These are phyloP conservation scores for Charadrius vociferus DNA, from an alignment of 2,113 vertebrate species.

Conservation along the genomic window DNA sequence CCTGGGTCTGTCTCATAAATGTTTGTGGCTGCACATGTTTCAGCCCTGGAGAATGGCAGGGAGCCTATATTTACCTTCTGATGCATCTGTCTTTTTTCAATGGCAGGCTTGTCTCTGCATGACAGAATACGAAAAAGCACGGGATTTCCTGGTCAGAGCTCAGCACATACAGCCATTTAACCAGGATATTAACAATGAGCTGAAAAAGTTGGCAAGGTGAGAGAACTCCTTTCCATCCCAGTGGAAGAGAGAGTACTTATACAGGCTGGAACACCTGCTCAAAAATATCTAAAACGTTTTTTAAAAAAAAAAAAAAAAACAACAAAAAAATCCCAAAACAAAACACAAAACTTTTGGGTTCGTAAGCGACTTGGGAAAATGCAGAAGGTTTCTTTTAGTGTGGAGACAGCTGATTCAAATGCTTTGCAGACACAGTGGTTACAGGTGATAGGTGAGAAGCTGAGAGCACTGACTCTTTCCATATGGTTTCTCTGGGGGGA, in stretches of 20 bases:
- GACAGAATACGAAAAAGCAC: slow-evolving; percentile 83
- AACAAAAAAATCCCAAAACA: not conserved
- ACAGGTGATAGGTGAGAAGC: not conserved
- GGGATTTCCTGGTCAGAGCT: slow-evolving; percentile 82
- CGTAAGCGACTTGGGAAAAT: not conserved
- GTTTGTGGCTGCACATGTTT: not conserved
- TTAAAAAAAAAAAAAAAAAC: not conserved
- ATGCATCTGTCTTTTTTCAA: not conserved
- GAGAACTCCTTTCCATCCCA: not conserved
- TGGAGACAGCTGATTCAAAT: not conserved
- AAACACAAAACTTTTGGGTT: not conserved
- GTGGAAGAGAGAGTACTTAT: not conserved
- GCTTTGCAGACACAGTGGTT: not conserved
- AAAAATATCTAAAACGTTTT: not conserved
- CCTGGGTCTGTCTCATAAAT: not conserved
- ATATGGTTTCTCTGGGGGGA: not conserved
- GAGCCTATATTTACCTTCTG: not conserved
- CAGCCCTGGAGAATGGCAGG: not conserved
- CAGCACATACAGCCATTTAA: slow-evolving; percentile 86
- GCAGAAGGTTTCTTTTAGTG: not conserved
- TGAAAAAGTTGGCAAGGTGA: slow-evolving; percentile 85
- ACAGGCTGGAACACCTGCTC: not conserved
- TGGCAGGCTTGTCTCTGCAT: slow-evolving; percentile 86
- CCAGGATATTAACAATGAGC: slow-evolving; percentile 84
- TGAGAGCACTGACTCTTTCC: not conserved